A percentile compares a stretch with the other conserved stretches of the same genome.
Conservation (phyloP, 2,888 invertebrate genomes). For the Amorpha juglandis region DNA sequence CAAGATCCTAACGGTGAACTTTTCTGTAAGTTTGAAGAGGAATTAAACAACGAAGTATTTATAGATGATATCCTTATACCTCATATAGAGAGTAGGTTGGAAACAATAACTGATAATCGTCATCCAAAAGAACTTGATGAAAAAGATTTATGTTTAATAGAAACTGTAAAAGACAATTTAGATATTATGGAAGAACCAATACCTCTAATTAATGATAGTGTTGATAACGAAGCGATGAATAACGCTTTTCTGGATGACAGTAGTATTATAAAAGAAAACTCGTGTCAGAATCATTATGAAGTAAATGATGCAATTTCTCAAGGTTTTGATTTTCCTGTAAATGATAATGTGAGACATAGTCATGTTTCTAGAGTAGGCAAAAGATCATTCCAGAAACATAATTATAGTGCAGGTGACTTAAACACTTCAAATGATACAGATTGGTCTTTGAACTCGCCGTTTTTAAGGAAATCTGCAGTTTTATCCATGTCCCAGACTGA, state of each 20-base stretch:
- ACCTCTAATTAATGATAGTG: background rate
- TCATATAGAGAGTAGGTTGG: background rate
- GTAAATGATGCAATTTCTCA: background rate
- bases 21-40: background rate
- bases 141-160: conserved; percentile 9
- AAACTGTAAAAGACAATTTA: conserved; percentile 14
- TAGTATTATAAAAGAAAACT: conserved; percentile 23
- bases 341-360: background rate
- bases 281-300: background rate
- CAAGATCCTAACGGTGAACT: background rate
- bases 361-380: background rate
- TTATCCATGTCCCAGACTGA: conserved; percentile 73
- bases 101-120: conserved; percentile 22
- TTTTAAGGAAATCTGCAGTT: conserved; percentile 60
- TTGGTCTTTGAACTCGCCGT: conserved; percentile 58
- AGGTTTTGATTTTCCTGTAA: background rate
- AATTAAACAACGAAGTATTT: background rate
- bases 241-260: conserved; percentile 24
- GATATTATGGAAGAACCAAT: background rate
- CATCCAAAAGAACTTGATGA: background rate
- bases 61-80: background rate
- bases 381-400: background rate
- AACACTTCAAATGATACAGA: background rate
- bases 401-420: background rate
- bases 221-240: conserved; percentile 22